phyloP scores from a whole-genome alignment of 2,113 vertebrate genomes.

The Thalassoma bifasciatum region DNA sequence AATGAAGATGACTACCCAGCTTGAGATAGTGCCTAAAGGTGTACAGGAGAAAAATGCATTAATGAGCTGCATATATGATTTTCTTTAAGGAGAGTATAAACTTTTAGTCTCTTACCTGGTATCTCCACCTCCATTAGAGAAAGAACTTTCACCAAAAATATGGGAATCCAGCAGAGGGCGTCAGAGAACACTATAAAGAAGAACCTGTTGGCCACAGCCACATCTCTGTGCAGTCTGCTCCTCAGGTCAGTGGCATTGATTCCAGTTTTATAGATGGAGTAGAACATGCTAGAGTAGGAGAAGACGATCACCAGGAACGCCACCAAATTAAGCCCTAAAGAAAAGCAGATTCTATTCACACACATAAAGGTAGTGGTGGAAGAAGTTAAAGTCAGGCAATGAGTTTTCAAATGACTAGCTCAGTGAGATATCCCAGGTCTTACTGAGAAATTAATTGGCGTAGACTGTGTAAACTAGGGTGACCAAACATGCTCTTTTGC shows the following conservation, averaged over 20 bases:
- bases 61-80: neutral
- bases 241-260: conserved; percentile 81
- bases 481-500: too few relatives aligned
- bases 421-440: neutral
- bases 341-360: conserved; percentile 21
- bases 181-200: conserved; percentile 91
- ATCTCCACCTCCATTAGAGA: conserved; percentile 85
- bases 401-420: neutral
- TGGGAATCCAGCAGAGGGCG: conserved; percentile 92
- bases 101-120: conserved; percentile 68
- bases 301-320: conserved; percentile 83
- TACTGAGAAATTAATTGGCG: neutral
- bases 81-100: neutral
- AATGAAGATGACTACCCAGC: conserved; percentile 86
- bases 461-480: neutral
- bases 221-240: conserved; percentile 79
- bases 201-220: conserved; percentile 82
- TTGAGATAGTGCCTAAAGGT: conserved; percentile 82
- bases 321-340: conserved; percentile 84
- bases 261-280: conserved; percentile 83
- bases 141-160: conserved; percentile 86
- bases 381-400: neutral
- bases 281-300: conserved; percentile 85
- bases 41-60: conserved; percentile 6
- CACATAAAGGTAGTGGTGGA: neutral